phyloP scores from a whole-genome alignment of 1,140 invertebrate genomes.

The Drosophila rufa region DNA sequence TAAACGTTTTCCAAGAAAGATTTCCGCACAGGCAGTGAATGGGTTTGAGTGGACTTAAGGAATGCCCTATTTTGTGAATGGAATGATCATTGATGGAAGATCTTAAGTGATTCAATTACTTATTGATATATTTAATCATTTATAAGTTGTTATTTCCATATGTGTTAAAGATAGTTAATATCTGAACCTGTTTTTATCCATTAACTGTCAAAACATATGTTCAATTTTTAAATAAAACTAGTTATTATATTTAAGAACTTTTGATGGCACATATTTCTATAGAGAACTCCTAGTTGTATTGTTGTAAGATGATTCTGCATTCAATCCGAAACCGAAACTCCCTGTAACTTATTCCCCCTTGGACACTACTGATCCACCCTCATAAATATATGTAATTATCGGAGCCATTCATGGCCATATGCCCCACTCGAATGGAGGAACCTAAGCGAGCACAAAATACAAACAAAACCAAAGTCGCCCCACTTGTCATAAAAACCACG shows the following conservation, averaged over 20 bases:
- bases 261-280: background rate
- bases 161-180: background rate
- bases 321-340: background rate
- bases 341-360: background rate
- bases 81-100: background rate
- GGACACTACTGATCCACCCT: slow-evolving; percentile 21
- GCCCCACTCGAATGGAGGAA: slow-evolving; percentile 9
- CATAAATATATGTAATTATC: slow-evolving; percentile 13
- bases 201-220: background rate
- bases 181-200: background rate
- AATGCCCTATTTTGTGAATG: slow-evolving; percentile 44
- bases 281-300: background rate
- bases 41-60: slow-evolving; percentile 28
- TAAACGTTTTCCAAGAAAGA: slow-evolving; percentile 33
- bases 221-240: too few relatives aligned
- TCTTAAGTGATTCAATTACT: background rate
- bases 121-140: background rate
- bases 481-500: slow-evolving; percentile 37
- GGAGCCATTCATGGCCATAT: slow-evolving; percentile 21
- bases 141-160: too few relatives aligned
- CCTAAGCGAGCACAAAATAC: slow-evolving; percentile 6
- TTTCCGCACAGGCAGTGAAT: slow-evolving; percentile 32
- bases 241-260: background rate
- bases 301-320: too few relatives aligned
- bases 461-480: slow-evolving; percentile 34